These are phyloP conservation scores for Tethea ocularis DNA, from an alignment of 2,888 invertebrate genomes.

Conservation along the genomic window DNA sequence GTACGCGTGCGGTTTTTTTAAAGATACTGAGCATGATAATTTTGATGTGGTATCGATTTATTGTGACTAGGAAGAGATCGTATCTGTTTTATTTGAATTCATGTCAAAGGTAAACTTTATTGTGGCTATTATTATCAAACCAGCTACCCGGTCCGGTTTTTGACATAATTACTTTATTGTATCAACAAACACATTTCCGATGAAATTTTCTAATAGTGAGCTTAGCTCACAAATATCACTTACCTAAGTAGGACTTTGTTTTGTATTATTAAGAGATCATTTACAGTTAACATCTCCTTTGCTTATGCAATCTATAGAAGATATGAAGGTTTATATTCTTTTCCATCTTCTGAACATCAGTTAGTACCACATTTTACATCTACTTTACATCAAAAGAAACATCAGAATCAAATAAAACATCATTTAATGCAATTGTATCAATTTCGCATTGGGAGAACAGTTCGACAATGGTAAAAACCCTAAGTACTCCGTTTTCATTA, in stretches of 20 bases:
- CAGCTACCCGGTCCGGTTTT: too few species aligned
- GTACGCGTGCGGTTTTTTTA: conserved; percentile 53
- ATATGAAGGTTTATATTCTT: too few species aligned
- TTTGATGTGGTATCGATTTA: conserved; percentile 20
- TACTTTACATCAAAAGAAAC: background rate
- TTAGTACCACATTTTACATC: background rate
- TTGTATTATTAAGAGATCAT: background rate
- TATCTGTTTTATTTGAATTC: conserved; percentile 4
- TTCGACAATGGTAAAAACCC: conserved; percentile 39
- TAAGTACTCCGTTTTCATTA: conserved; percentile 58
- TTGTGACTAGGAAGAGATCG: conserved; percentile 21
- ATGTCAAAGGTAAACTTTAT: too few species aligned
- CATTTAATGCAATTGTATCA: conserved; percentile 3
- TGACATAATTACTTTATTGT: too few species aligned
- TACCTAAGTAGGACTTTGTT: too few species aligned
- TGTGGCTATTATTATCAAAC: too few species aligned
- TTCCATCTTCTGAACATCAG: too few species aligned
- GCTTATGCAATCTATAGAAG: too few species aligned
- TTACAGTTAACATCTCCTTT: background rate
- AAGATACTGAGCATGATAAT: conserved; percentile 17
- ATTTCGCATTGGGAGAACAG: conserved; percentile 25
- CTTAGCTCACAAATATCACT: too few species aligned
- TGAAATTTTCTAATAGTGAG: too few species aligned
- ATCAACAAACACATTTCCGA: too few species aligned
- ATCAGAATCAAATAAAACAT: background rate